These are phyloP conservation scores for Drosophila leonis DNA, from an alignment of 2,888 invertebrate genomes.

Conservation along the genomic window DNA sequence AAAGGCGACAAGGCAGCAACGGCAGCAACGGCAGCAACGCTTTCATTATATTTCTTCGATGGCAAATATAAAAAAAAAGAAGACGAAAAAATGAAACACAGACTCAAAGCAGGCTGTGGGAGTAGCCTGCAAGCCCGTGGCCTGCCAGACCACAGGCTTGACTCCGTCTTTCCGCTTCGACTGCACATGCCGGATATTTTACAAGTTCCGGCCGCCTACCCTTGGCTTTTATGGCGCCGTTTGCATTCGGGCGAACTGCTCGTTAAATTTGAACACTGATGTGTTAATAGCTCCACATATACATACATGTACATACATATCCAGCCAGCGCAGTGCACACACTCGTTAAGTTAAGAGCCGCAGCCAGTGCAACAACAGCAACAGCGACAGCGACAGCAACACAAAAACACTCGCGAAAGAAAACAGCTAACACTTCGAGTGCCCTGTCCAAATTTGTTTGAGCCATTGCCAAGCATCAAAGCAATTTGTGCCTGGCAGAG, in stretches of 20 bases:
- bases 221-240: constrained; percentile 43
- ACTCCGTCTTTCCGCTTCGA: constrained; percentile 52
- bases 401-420: neutral
- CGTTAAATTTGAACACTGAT: constrained; percentile 80
- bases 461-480: constrained; percentile 77
- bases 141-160: constrained; percentile 28
- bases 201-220: constrained; percentile 64
- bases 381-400: neutral
- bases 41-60: constrained; percentile 59
- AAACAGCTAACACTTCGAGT: constrained; percentile 14
- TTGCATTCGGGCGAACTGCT: constrained; percentile 42
- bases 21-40: constrained; percentile 34
- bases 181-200: constrained; percentile 72
- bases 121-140: constrained; percentile 9
- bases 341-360: constrained; percentile 28
- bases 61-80: constrained; percentile 50
- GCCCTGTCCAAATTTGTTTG: constrained; percentile 63
- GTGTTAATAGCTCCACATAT: constrained; percentile 66
- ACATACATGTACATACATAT: neutral
- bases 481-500: constrained; percentile 63
- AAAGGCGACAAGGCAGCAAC: constrained; percentile 22
- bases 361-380: neutral
- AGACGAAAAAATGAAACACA: constrained; percentile 58
- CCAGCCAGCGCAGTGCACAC: constrained; percentile 40
- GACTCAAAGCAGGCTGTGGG: constrained; percentile 28